Conservation (phyloP, 2,797 vertebrate species). For the Amphiprion clarkii region DNA sequence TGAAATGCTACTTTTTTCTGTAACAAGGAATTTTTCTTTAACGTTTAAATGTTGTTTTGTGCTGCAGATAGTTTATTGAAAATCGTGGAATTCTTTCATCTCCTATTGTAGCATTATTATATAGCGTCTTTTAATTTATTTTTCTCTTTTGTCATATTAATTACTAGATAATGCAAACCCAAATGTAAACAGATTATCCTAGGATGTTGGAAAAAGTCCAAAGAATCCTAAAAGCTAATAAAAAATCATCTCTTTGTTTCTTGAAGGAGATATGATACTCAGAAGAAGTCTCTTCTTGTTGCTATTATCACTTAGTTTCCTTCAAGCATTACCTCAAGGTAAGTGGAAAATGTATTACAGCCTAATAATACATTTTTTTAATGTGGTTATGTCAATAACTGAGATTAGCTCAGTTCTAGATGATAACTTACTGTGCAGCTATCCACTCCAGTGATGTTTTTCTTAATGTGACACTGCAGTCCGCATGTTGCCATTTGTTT, state of each 20-base stretch:
- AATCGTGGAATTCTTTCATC: not conserved
- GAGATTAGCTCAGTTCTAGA: not conserved
- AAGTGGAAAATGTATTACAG: constrained; percentile 54
- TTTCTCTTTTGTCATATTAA: not conserved
- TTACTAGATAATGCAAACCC: not conserved
- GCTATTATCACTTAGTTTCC: constrained; percentile 83
- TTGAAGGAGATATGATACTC: constrained; percentile 87
- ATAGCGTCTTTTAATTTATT: not conserved
- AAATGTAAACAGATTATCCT: constrained; percentile 6
- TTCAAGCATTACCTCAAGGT: constrained; percentile 87
- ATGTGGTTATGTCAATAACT: not conserved
- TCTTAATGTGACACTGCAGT: not conserved
- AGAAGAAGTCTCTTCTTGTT: constrained; percentile 86
- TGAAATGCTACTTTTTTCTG: not conserved
- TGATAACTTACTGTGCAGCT: not conserved
- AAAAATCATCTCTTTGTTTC: constrained; percentile 58
- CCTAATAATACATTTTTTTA: not conserved
- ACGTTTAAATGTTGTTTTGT: not conserved
- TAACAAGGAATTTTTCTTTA: too few relatives aligned
- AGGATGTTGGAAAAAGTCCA: not conserved
- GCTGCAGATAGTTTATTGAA: not conserved
- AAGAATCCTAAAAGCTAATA: constrained; percentile 13
- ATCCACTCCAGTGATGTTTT: constrained; percentile 3
- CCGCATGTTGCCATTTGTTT: not conserved
- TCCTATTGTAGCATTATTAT: not conserved